Evolutionary conservation across 2,113 vertebrate species (phyloP), one percentile per base, ranked within the genome.

Genomic region (Lontra canadensis): DNA sequence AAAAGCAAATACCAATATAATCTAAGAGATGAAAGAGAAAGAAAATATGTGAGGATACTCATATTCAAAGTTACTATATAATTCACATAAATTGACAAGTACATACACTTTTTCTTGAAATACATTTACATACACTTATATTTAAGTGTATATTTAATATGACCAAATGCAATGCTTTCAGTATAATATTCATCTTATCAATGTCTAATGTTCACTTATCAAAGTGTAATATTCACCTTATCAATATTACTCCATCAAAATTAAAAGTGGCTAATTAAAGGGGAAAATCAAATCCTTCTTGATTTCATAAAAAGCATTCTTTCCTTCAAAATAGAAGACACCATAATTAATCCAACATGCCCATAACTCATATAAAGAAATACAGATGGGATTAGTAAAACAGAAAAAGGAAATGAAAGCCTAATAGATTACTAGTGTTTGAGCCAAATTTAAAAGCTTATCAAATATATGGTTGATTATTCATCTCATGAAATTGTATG

Each of bases 91-190:
- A 65, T 49, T 76, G 26, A 42, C 11, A 90, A 69, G 26, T 69
- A 23, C 55, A 10, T 36, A 84, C 8, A 63, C 20, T 71, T 88
- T 95, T 59, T 14, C 7, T 78, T 88, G 67, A 69, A 89, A 83
- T 39, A 79, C n/a, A 69, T 47, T 12, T 74, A 61, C 13, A 25
- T 21, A 82, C 39, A 42, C 23, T 12, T 81, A 65, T 44, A 85
- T 59, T 90, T 84, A 95, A 79, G 6, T 55, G 52, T 55, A 55
- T 55, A 55, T 55, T 55, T 86, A 90, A 39, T 55, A 80, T 34
- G 34, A 98, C 92, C 96, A 97, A 96, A 86, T 90, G 83, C 85
- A 83, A 97, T 97, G 86, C 93, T 98, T 98, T 97, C 97, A 98
- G 94, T 74, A 57, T 94, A 95, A 92, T 97, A 80, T 97, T 97